Conservation (phyloP, 2,888 invertebrate genomes). For the Stratiomys singularior region DNA sequence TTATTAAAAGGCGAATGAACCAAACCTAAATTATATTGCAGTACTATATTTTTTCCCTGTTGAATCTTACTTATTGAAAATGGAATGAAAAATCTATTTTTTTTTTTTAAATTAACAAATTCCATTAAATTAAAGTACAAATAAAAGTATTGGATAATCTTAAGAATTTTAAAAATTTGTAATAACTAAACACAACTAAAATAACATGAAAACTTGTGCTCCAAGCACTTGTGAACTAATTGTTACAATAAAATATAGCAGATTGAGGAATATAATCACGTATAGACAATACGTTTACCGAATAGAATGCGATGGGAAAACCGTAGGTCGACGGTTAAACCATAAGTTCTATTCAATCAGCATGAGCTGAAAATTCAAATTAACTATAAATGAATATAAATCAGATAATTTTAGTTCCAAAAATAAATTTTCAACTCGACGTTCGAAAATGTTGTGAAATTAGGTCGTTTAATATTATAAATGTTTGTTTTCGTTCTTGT, state of each 20-base stretch:
- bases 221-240: not conserved
- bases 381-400: not conserved
- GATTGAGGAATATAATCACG: not conserved
- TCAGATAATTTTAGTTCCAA: not conserved
- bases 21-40: not conserved
- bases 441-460: not conserved
- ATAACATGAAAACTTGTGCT: not conserved
- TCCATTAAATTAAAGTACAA: not conserved
- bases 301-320: not conserved
- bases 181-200: not conserved
- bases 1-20: not conserved
- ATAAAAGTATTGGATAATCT: not conserved
- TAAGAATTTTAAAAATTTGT: not conserved
- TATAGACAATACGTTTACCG: not conserved
- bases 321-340: not conserved
- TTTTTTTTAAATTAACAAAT: not conserved
- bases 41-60: not conserved
- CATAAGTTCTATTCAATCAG: not conserved
- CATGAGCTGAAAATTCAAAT: not conserved
- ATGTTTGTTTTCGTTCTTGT: slow-evolving; percentile 7
- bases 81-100: slow-evolving; percentile 12
- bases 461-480: not conserved
- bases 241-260: not conserved
- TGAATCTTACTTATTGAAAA: not conserved
- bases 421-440: slow-evolving; percentile 6